phyloP scores from a whole-genome alignment of 35 echinoderm and acorn worm genomes.

The Apostichopus parvimensis region DNA sequence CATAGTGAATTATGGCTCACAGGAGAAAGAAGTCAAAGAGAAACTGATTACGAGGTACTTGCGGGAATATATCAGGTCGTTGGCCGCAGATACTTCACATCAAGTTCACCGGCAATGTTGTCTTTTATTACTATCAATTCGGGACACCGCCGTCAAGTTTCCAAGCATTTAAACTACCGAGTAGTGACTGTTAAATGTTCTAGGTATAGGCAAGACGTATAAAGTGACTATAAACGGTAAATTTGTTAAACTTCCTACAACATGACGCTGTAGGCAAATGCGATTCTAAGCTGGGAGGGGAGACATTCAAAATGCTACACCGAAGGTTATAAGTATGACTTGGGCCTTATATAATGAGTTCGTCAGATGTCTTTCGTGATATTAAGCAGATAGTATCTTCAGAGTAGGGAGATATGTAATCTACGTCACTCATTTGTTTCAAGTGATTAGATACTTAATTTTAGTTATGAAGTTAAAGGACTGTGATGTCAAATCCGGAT shows the following conservation, averaged over 20 bases:
- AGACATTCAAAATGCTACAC: not conserved
- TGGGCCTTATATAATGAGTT: not conserved
- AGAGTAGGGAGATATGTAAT: not conserved
- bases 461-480: not conserved
- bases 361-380: not conserved
- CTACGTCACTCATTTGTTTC: constrained; percentile 4
- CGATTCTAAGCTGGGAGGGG: not conserved
- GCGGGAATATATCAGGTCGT: constrained; percentile 16
- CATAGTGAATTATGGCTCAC: constrained; percentile 3
- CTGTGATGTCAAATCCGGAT: not conserved
- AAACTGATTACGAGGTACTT: constrained; percentile 3
- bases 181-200: not conserved
- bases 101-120: not conserved
- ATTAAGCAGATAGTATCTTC: not conserved
- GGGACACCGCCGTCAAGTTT: too few relatives aligned
- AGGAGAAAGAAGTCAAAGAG: constrained; percentile 12
- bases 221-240: not conserved
- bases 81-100: not conserved
- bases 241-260: not conserved
- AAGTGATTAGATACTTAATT: not conserved
- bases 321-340: not conserved
- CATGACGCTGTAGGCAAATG: constrained; percentile 2
- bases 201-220: not conserved
- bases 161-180: not conserved
- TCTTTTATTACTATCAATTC: constrained; percentile 23